Evolutionary conservation across 2,888 invertebrate genomes (phyloP), one percentile per base, ranked within the genome.

Genomic region (Chydorus sphaericus): DNA sequence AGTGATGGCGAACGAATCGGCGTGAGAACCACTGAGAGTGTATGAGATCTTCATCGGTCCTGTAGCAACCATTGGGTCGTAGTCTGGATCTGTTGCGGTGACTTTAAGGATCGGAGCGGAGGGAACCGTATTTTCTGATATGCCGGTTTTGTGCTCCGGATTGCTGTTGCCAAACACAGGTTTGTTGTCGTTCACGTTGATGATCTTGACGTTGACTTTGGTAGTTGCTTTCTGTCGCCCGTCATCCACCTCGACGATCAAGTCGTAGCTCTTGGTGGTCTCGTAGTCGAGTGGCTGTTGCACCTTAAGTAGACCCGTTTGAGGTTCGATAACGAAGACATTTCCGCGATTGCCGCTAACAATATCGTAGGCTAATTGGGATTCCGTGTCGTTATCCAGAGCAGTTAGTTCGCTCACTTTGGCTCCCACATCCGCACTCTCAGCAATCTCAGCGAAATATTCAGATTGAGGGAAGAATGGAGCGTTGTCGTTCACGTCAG

Each of bases 401-500:
- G 94, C 94, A 61, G 81, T 82, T 1, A 96, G 91, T 70, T 89
- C 86, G 44, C 88, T 85, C 7, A 92, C 88, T 54, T 84, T 77
- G 58, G 81, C 81, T 65, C 86, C 85, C 26, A 81, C 79, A 67
- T 92, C 88, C 3, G 86, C 83, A 69, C 87, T 83, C 71, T 93
- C 94, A 30, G 69, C 67, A 2, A 73, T 70, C 54, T 69, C 68
- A 1, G 73, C 72, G 37, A 64, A 61, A 60, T 72, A 72, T 6
- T 79, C 75, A 1, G 76, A 70, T 65, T 84, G 77, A n/a, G 82
- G 82, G 68, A 97, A 97, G 63, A 80, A 79, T 0, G 97, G 97
- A 20, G 82, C 79, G 69, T 97, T 96, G 70, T 97, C 97, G 69
- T 97, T 97, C 67, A 88, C 88, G 71, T 97, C 97, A 23, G 88